Base-by-base conservation (phyloP, 2,888 invertebrate genomes). In the Ornithoptera alexandrae region DNA sequence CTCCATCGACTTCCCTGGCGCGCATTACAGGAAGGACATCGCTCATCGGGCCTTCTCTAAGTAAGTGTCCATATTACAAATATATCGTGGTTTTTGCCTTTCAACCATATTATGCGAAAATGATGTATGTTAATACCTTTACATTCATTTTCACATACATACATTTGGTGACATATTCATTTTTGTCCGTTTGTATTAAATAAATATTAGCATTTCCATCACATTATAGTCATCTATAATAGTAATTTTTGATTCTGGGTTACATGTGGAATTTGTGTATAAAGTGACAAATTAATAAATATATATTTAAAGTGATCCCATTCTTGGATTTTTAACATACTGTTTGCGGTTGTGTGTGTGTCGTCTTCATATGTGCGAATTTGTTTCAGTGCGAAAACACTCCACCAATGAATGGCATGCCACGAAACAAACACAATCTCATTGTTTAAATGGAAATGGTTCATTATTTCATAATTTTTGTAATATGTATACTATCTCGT, bases 21-120 rank as follows among this genome's bases (percentile, higher is more conserved):
- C 95, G 7, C 97, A 97, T 84, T 97, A 95, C 81, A 93, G 99
- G 72, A 96, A 93, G 77, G 99, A 99, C 82, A 99, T 99, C 82
- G 98, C 96, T 0, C 95, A 96, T 74, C 95, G 97, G 80, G 97
- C 97, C 53, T 95, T 98, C 74, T 94, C 96, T 78, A 95, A 96
- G 97, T 97, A 88, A 74, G 85, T 83, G 8, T 12, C 24, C n/a
- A 18, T n/a, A 53, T 7, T 1, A n/a, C 22, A n/a, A 53, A n/a
- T 7, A 53, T 46, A 8, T 46, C 18, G n/a, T n/a, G n/a, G 6
- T n/a, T 53, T 53, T 53, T n/a, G 53, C 53, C 0, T 53, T 53
- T 53, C 12, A n/a, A 4, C 1, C 46, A 46, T 46, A 22, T 22
- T 22, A 22, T 22, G 22, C 1, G 22, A 22, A 22, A 22, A 22